These are phyloP conservation scores for Entomyzon cyanotis DNA, from an alignment of 2,113 vertebrate species.

Conservation along the genomic window DNA sequence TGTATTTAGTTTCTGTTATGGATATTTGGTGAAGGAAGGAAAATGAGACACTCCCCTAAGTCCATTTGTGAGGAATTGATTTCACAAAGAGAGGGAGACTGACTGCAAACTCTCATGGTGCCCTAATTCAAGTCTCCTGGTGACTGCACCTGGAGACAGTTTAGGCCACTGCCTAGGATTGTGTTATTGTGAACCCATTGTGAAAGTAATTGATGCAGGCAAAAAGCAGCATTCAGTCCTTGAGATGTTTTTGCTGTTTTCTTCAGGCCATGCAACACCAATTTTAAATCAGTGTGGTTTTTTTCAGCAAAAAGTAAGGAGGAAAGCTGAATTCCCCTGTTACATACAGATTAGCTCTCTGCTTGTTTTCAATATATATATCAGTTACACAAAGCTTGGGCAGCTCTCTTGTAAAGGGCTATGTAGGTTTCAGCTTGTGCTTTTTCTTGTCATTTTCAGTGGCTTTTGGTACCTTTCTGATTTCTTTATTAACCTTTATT, in stretches of 20 bases:
- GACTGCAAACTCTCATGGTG: neutral
- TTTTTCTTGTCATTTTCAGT: constrained; percentile 1
- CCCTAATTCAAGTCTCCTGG: neutral
- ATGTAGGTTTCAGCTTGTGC: neutral
- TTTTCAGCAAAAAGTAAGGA: neutral
- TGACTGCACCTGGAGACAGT: neutral
- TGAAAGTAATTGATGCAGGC: neutral
- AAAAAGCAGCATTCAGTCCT: neutral
- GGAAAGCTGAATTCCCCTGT: neutral
- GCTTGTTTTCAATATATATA: neutral
- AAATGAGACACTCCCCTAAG: neutral
- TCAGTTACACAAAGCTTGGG: neutral
- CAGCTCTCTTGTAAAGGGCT: neutral
- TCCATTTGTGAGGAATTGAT: neutral
- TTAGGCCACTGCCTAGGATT: neutral
- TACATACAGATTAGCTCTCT: neutral
- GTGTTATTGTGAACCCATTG: neutral
- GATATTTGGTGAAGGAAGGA: neutral
- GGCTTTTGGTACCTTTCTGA: neutral
- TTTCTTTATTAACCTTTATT: constrained; percentile 42
- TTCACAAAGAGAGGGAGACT: neutral
- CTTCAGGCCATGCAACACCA: neutral
- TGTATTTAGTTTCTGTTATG: neutral
- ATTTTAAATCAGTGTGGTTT: neutral
- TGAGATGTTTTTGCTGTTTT: neutral